phyloP scores from a whole-genome alignment of 2,888 invertebrate genomes.

The Physocephala rufipes region DNA sequence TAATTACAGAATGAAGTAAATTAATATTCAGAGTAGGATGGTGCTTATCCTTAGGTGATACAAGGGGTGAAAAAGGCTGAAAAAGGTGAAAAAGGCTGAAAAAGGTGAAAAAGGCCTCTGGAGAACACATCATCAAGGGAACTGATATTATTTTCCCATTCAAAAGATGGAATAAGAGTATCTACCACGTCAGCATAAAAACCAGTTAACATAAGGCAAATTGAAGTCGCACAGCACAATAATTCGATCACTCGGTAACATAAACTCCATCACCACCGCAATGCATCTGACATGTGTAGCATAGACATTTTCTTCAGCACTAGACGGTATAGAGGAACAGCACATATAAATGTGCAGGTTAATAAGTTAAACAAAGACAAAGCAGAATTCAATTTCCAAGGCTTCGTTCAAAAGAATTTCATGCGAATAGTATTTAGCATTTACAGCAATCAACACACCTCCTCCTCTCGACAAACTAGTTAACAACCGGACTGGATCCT shows the following conservation, averaged over 20 bases:
- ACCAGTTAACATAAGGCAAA: slow-evolving; percentile 9
- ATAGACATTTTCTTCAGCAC: neutral
- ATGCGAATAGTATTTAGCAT: neutral
- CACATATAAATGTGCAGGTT: neutral
- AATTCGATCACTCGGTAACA: neutral
- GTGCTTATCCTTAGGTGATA: too few relatives aligned
- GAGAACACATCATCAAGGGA: too few relatives aligned
- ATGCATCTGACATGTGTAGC: neutral
- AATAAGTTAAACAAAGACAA: neutral
- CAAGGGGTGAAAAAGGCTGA: neutral
- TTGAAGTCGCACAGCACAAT: slow-evolving; percentile 4
- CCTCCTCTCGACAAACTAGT: neutral
- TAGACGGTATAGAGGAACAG: slow-evolving; percentile 1
- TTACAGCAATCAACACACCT: neutral
- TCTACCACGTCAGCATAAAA: neutral
- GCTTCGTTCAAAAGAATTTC: neutral
- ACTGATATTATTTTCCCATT: neutral
- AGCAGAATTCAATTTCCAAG: neutral
- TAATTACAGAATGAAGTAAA: neutral
- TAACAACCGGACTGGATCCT: neutral
- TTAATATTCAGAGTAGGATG: neutral
- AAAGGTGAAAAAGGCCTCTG: neutral
- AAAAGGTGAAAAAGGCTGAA: neutral
- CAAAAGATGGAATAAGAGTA: neutral
- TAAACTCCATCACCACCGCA: neutral